A percentile compares a stretch with the other conserved stretches of the same genome.
These are phyloP conservation scores for Colius striatus DNA, from an alignment of 2,113 vertebrate species.

Conservation along the genomic window DNA sequence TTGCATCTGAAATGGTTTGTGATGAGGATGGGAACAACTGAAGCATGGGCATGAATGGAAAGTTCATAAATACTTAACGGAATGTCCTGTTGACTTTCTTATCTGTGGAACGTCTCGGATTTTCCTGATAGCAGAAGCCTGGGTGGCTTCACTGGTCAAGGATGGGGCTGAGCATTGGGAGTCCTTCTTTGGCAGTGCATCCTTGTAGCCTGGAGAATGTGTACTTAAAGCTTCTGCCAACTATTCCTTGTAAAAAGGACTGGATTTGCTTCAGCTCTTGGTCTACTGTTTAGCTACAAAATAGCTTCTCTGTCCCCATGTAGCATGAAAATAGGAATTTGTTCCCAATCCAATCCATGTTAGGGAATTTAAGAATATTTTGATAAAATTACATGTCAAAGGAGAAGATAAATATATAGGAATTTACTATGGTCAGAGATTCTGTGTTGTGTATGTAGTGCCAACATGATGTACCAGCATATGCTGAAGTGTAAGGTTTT, in stretches of 20 bases:
- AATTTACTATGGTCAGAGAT: not conserved
- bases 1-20: not conserved
- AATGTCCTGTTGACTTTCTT: not conserved
- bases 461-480: not conserved
- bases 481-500: not conserved
- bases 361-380: not conserved
- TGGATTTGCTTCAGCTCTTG: not conserved
- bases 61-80: not conserved
- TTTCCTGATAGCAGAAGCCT: not conserved
- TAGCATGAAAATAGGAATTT: not conserved
- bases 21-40: not conserved
- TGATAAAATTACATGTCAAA: not conserved
- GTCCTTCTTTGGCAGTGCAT: not conserved
- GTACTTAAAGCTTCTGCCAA: accelerated
- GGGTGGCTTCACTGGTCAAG: not conserved
- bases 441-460: not conserved
- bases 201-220: not conserved
- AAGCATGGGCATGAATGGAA: not conserved
- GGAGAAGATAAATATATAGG: not conserved
- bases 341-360: not conserved
- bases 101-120: not conserved
- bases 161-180: not conserved
- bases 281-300: not conserved
- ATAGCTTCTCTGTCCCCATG: not conserved
- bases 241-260: not conserved